These are phyloP conservation scores for Echiichthys vipera DNA, from an alignment of 2,797 vertebrate species.

Conservation along the genomic window DNA sequence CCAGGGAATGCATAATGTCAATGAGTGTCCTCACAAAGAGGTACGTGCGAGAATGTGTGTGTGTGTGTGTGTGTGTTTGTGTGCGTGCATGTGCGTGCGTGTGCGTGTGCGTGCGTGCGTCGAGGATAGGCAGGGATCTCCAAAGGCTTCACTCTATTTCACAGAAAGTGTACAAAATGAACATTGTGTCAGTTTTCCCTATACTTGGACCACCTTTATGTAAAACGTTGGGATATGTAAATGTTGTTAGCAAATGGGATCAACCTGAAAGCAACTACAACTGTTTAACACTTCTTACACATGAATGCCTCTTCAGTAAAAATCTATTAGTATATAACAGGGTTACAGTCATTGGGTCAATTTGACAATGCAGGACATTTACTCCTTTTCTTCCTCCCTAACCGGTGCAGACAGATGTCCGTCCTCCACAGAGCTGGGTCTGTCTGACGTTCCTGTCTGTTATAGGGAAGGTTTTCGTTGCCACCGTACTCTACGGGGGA, in stretches of 20 bases:
- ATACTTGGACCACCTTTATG: too few relatives aligned
- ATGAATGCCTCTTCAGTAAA: not conserved
- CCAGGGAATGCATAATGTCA: too few relatives aligned
- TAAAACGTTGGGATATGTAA: not conserved
- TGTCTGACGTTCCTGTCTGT: too few relatives aligned
- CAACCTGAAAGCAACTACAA: not conserved
- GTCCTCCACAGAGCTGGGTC: too few relatives aligned
- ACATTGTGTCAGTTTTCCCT: not conserved
- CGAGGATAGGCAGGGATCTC: not conserved
- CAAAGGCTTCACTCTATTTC: constrained; percentile 26
- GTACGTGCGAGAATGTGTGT: not conserved
- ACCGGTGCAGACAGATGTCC: too few relatives aligned
- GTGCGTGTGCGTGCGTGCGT: not conserved
- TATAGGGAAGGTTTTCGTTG: too few relatives aligned
- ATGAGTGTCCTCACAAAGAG: too few relatives aligned
- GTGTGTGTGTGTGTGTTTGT: constrained; percentile 7
- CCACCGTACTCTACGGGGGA: too few relatives aligned
- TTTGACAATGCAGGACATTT: too few relatives aligned
- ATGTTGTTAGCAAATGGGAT: not conserved
- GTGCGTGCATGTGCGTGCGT: not conserved
- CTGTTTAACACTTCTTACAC: not conserved
- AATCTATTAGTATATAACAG: not conserved
- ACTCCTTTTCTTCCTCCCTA: too few relatives aligned
- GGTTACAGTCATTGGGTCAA: not conserved
- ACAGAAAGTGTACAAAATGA: too few relatives aligned